These are phyloP conservation scores for Protobothrops mucrosquamatus DNA, from an alignment of 2,113 vertebrate genomes.

Conservation along the genomic window DNA sequence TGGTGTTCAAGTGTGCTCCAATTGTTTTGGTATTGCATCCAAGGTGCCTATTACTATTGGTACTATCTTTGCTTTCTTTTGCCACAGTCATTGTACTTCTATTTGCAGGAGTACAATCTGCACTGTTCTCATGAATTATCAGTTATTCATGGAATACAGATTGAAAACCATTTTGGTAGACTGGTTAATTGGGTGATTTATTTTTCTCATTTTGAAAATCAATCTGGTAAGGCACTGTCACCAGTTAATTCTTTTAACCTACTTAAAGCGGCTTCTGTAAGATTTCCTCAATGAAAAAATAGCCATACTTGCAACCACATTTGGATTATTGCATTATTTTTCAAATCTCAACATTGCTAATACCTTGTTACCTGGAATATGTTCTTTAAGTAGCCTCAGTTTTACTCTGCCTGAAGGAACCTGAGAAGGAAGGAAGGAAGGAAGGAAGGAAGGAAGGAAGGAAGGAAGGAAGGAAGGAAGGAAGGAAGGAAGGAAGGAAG, in stretches of 20 bases:
- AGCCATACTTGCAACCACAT: not conserved
- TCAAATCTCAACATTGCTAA: not conserved
- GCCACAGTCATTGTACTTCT: not conserved
- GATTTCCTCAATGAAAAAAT: not conserved
- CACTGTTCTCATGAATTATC: not conserved
- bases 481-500: slow-evolving; percentile 15
- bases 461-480: not conserved
- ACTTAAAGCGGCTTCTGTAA: not conserved
- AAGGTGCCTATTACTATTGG: not conserved
- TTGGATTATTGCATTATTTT: not conserved
- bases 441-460: slow-evolving; percentile 9
- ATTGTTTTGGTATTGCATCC: not conserved
- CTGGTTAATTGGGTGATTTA: not conserved
- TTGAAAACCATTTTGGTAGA: not conserved
- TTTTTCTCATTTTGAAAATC: not conserved
- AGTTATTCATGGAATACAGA: not conserved
- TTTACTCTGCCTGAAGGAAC: slow-evolving; percentile 80
- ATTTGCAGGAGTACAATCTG: not conserved
- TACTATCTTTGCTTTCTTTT: not conserved
- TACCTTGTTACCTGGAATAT: slow-evolving; percentile 67
- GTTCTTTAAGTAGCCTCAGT: slow-evolving; percentile 80
- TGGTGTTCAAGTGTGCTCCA: not conserved
- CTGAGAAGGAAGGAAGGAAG: slow-evolving; percentile 62
- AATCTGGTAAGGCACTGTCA: not conserved
- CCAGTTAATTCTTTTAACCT: not conserved